Evolutionary conservation across 2,888 invertebrate genomes (phyloP), one percentile per base, ranked within the genome.

Genomic region (Steromphala cineraria): DNA sequence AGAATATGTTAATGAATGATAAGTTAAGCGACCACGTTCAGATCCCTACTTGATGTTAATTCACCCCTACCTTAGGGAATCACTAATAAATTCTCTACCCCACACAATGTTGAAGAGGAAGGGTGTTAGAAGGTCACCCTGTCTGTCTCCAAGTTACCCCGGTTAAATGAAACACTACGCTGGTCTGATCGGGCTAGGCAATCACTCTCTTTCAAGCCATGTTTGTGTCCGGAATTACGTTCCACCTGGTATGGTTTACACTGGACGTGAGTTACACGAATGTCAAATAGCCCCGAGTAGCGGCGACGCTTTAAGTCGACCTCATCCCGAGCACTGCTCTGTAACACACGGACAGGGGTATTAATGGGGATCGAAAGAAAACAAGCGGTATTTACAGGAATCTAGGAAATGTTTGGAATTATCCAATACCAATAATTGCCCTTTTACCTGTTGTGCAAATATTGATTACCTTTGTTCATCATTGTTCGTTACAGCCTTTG

Each of bases 181-280:
- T 40, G 15, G 4, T n/a, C 28, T 31, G 71, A 71, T 71, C 19
- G 71, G 36, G n/a, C 10, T 15, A 17, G 71, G 71, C 31, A 71
- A 71, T 71, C 71, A 40, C 71, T 13, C 19, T 36, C 36, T 71
- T 71, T 36, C 28, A 19, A 17, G 7, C 31, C 17, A 15, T 71
- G 71, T 40, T 71, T 71, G 71, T 31, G n/a, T 13, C 36, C 71
- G 71, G 71, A 71, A 71, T 71, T 71, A 71, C n/a, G 17, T 71
- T 71, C 40, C 71, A 71, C 71, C 36, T 71, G 71, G 19, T 36
- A 71, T 19, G 36, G 19, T 71, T 31, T 71, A 36, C 71, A 19
- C 71, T n/a, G 40, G 13, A 15, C 28, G 19, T 17, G 15, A 36
- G 71, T 71, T 71, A 36, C 71, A 71, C 40, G 36, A 36, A 46